These are phyloP conservation scores for Phyllotreta cruciferae DNA, from an alignment of 2,888 invertebrate species.

Conservation along the genomic window DNA sequence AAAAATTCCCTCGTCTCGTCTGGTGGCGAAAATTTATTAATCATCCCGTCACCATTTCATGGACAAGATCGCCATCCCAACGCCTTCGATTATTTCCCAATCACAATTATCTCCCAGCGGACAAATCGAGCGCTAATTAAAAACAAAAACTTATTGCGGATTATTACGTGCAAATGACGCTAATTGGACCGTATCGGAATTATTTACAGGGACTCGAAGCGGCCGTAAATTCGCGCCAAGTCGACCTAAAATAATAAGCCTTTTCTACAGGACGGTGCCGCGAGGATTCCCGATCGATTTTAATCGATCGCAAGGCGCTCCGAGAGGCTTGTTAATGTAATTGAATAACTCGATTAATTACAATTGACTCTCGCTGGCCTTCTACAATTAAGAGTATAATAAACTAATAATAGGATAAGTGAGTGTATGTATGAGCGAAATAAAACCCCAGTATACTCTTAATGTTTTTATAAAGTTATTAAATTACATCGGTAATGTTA, in stretches of 20 bases:
- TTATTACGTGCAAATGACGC: slow-evolving; percentile 34
- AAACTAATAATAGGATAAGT: neutral
- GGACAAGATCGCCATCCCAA: slow-evolving; percentile 7
- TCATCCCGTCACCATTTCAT: slow-evolving; percentile 8
- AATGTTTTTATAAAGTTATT: too few species aligned
- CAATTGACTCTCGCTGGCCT: too few species aligned
- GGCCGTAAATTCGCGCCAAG: slow-evolving; percentile 34
- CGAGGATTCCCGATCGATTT: too few species aligned
- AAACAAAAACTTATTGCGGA: slow-evolving; percentile 36
- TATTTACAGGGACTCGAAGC: slow-evolving; percentile 33
- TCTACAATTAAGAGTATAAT: too few species aligned
- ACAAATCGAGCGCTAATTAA: slow-evolving; percentile 40
- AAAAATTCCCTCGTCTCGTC: neutral
- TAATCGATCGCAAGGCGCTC: too few species aligned
- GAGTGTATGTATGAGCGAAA: too few species aligned
- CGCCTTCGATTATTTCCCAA: slow-evolving; percentile 33
- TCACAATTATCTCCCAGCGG: slow-evolving; percentile 37
- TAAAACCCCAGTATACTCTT: neutral
- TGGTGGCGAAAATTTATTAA: slow-evolving; percentile 10
- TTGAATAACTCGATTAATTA: too few species aligned
- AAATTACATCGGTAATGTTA: too few species aligned
- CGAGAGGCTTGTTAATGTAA: neutral
- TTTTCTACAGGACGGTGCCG: slow-evolving; percentile 22
- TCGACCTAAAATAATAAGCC: slow-evolving; percentile 31
- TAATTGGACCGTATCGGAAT: slow-evolving; percentile 36